phyloP scores from a whole-genome alignment of 2,113 vertebrate genomes.

The Oryzias celebensis region DNA sequence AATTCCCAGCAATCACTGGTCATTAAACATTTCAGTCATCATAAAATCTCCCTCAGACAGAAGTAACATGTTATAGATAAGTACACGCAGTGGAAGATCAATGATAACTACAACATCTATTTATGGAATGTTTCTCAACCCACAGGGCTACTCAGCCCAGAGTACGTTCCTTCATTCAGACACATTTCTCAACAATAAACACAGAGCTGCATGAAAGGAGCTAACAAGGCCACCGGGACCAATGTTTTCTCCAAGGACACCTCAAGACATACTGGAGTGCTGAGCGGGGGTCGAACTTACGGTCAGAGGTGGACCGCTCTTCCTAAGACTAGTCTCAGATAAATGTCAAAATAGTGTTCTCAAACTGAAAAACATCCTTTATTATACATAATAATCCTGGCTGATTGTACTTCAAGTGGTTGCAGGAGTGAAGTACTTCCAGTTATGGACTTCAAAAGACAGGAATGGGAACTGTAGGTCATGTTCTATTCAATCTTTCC shows the following conservation, averaged over 20 bases:
- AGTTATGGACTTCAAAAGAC: not conserved
- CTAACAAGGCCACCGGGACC: too few relatives aligned
- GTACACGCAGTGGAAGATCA: conserved; percentile 10
- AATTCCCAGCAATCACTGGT: conserved; percentile 11
- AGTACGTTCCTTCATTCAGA: too few relatives aligned
- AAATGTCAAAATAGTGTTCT: conserved; percentile 51
- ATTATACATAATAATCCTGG: conserved; percentile 41
- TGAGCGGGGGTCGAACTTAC: too few relatives aligned
- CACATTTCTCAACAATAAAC: too few relatives aligned
- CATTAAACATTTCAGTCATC: conserved; percentile 25
- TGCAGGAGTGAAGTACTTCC: conserved; percentile 29
- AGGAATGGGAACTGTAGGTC: not conserved
- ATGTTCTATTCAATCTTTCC: too few relatives aligned
- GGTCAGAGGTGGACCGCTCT: too few relatives aligned
- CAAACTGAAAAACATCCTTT: conserved; percentile 41
- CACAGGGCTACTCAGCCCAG: too few relatives aligned
- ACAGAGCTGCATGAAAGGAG: too few relatives aligned
- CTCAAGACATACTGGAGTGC: too few relatives aligned
- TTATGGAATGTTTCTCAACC: not conserved
- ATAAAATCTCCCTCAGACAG: conserved; percentile 39
- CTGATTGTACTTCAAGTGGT: conserved; percentile 42
- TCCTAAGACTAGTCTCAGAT: not conserved
- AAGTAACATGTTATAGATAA: conserved; percentile 11
- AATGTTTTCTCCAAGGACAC: too few relatives aligned
- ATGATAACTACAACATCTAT: not conserved